phyloP scores from a whole-genome alignment of 2,113 vertebrate species.

The Ptyas mucosa region DNA sequence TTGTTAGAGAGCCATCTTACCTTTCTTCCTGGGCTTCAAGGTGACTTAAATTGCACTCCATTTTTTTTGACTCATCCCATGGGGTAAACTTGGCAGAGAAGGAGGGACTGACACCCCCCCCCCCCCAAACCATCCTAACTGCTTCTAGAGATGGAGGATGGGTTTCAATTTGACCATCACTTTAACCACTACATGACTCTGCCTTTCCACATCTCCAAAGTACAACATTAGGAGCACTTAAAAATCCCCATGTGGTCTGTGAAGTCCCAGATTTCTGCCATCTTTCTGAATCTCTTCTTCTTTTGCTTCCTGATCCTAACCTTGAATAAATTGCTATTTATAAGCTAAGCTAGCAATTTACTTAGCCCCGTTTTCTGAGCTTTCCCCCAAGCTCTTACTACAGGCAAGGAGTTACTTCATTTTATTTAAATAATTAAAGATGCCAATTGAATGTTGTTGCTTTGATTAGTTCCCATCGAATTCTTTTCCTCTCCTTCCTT shows the following conservation, averaged over 20 bases:
- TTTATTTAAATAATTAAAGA: neutral
- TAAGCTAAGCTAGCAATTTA: neutral
- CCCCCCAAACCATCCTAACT: neutral
- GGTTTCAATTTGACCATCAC: neutral
- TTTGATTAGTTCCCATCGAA: neutral
- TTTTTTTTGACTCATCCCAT: neutral
- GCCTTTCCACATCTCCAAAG: neutral
- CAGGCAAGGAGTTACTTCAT: neutral
- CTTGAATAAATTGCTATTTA: neutral
- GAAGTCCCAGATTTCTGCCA: neutral
- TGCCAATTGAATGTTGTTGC: neutral
- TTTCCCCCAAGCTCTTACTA: neutral
- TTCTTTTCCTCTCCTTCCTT: neutral
- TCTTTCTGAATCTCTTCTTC: neutral
- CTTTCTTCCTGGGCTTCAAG: neutral
- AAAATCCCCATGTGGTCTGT: neutral
- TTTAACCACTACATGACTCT: neutral
- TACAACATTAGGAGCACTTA: neutral
- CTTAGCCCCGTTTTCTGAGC: neutral
- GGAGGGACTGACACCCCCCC: neutral
- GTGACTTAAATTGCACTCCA: neutral
- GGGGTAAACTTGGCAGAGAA: neutral
- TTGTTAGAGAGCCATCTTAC: neutral
- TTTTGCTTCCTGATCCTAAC: neutral
- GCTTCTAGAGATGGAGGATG: neutral